These are phyloP conservation scores for Oreochromis aureus DNA, from an alignment of 2,113 vertebrate genomes.

Conservation along the genomic window DNA sequence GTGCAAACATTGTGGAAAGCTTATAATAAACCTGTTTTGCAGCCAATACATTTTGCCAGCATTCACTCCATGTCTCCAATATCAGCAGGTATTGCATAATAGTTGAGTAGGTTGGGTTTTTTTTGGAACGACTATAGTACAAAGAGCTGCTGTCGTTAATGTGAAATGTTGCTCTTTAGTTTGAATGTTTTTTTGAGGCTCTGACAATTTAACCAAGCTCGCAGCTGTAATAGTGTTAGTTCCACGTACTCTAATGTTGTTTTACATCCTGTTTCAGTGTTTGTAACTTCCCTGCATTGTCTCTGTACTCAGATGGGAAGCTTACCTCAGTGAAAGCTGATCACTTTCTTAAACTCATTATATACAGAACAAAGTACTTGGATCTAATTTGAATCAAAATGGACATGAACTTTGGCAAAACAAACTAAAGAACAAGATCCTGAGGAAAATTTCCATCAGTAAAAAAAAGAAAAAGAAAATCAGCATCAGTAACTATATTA, in stretches of 20 bases:
- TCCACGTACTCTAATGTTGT: not conserved
- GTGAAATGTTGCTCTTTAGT: not conserved
- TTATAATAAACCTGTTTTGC: not conserved
- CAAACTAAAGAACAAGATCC: not conserved
- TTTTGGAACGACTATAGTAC: not conserved
- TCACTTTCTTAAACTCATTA: not conserved
- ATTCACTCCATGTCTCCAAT: not conserved
- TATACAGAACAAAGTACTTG: not conserved
- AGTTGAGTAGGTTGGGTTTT: not conserved
- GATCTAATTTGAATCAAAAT: not conserved
- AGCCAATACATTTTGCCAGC: not conserved
- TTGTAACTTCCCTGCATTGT: slow-evolving; percentile 53
- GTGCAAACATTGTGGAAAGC: not conserved
- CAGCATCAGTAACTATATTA: not conserved
- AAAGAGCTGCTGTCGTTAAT: not conserved
- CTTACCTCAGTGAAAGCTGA: not conserved
- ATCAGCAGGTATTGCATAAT: not conserved
- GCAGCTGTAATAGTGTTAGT: not conserved
- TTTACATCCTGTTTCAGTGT: slow-evolving; percentile 46
- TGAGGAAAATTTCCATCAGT: not conserved
- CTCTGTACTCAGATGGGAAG: not conserved
- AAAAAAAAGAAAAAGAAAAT: not conserved
- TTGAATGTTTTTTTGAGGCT: not conserved
- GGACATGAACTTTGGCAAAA: not conserved
- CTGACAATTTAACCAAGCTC: not conserved